Base-by-base conservation (phyloP, 2,113 vertebrate genomes). In the Symphodus melops region DNA sequence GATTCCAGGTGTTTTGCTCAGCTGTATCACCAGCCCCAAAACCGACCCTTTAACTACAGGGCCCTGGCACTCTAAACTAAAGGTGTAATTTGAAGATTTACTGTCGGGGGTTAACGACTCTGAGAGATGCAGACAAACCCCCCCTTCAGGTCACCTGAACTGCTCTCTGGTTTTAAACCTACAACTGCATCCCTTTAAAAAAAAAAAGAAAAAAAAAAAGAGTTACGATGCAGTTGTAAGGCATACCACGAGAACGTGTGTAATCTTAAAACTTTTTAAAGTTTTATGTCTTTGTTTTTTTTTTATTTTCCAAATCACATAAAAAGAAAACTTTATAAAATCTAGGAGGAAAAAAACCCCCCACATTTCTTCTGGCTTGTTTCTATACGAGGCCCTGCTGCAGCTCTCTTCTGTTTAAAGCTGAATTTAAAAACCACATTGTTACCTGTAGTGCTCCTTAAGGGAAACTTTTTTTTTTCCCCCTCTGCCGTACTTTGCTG, bases 1-100 rank as follows among this genome's bases (percentile, higher is more conserved):
- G 83, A 83, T 89, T 92, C 93, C 93, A 93, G 93, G 91, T 94
- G 93, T 91, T 84, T 61, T 77, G 72, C 80, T 89, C 83, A 88
- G 85, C 91, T 92, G 84, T 28, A 75, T 78, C 67, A 56, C 64
- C 71, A 80, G 72, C 74, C 76, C 72, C 81, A 46, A 46, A 72
- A 79, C 62, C 20, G 64, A 72, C 78, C 71, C 72, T 84, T 81
- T 91, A 88, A 91, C 79, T 85, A 77, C 75, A 88, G 79, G 62
- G 56, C 36, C 59, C 25, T 2, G 11, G 66, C 71, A 23, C 83
- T 72, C 76, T n/a, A 76, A 77, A 81, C 77, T 17, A 46, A 59
- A 88, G 79, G 75, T 86, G 88, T 80, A 76, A 25, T 88, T 87
- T 77, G 57, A 76, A 72, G 82, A 88, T 87, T 91, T 84, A 85